phyloP scores from a whole-genome alignment of 2,797 vertebrate genomes.

The Artibeus jamaicensis region DNA sequence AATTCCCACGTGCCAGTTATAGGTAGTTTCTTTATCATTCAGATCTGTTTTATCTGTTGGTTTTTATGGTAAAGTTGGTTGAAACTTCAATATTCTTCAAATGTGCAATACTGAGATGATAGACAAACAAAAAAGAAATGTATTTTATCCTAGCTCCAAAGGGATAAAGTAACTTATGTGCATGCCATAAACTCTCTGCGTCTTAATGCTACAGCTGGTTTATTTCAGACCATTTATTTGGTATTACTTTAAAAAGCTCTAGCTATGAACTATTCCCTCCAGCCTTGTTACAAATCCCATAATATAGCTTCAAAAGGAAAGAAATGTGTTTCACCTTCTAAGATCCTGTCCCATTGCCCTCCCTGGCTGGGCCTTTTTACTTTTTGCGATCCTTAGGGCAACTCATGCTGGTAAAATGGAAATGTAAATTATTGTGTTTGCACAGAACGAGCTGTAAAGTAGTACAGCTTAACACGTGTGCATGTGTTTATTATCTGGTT shows the following conservation, averaged over 20 bases:
- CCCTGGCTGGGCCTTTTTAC: conserved; percentile 75
- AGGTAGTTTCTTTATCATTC: not conserved
- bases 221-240: conserved; percentile 84
- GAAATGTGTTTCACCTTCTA: conserved; percentile 83
- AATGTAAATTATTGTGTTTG: conserved; percentile 85
- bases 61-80: conserved; percentile 26
- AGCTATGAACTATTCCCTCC: conserved; percentile 81
- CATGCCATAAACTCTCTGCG: conserved; percentile 76
- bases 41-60: conserved; percentile 8
- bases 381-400: conserved; percentile 82
- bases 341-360: conserved; percentile 81
- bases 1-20: conserved; percentile 28
- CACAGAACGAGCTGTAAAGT: conserved; percentile 87
- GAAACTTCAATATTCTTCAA: conserved; percentile 52
- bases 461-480: conserved; percentile 86
- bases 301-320: conserved; percentile 86
- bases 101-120: conserved; percentile 39
- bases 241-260: conserved; percentile 80
- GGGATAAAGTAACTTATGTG: conserved; percentile 71
- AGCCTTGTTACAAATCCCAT: conserved; percentile 85
- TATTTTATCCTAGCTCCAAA: conserved; percentile 47
- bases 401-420: conserved; percentile 83
- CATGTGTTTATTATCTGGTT: conserved; percentile 88
- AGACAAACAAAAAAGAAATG: conserved; percentile 38
- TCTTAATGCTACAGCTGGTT: conserved; percentile 80